phyloP scores from a whole-genome alignment of 2,113 vertebrate species.

The Ochotona princeps region DNA sequence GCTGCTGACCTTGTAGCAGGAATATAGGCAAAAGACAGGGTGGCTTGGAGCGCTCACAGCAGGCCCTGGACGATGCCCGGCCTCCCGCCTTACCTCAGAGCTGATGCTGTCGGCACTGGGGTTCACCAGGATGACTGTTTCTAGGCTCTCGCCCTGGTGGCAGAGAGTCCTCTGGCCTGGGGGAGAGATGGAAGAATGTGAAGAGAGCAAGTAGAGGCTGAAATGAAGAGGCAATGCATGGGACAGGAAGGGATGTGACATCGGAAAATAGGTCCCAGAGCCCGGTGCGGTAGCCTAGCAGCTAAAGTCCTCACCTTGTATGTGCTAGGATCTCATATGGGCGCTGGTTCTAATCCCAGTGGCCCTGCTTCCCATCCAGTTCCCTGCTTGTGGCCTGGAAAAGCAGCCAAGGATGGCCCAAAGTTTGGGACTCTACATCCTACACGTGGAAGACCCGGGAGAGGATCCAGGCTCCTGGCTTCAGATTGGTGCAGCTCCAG shows the following conservation, averaged over 20 bases:
- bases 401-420: too few relatives aligned
- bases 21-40: background rate
- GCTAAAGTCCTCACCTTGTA: too few relatives aligned
- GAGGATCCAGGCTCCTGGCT: too few relatives aligned
- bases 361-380: too few relatives aligned
- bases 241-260: constrained; percentile 25
- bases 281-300: too few relatives aligned
- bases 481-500: too few relatives aligned
- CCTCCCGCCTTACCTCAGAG: constrained; percentile 89
- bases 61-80: background rate
- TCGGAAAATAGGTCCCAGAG: background rate
- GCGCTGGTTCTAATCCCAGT: too few relatives aligned
- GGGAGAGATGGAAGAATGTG: constrained; percentile 70
- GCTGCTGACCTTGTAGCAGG: background rate
- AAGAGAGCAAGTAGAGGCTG: constrained; percentile 9
- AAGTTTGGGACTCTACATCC: too few relatives aligned
- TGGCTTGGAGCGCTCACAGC: background rate
- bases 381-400: too few relatives aligned
- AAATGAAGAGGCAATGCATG: background rate
- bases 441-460: too few relatives aligned
- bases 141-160: constrained; percentile 92
- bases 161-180: constrained; percentile 95
- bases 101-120: constrained; percentile 90
- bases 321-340: too few relatives aligned
- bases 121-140: constrained; percentile 94